Evolutionary conservation across 2,113 vertebrate species (phyloP).

Genomic region (Cololabis saira): DNA sequence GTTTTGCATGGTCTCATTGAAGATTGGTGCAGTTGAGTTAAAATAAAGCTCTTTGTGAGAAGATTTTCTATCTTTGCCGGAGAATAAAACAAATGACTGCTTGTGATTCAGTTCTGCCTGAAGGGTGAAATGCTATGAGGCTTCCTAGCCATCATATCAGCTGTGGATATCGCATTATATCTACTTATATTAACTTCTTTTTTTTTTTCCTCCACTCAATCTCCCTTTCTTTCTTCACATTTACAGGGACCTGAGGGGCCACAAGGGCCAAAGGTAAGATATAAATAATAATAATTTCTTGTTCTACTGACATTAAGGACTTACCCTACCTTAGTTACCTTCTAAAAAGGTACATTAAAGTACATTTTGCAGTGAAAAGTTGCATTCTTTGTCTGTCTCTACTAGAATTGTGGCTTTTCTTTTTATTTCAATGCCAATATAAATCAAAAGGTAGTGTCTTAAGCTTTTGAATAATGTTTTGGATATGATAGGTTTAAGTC

Average conservation of each 20-base stretch:
- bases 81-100: conserved; percentile 57
- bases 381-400: neutral
- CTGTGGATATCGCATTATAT: conserved; percentile 78
- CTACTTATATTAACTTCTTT: conserved; percentile 71
- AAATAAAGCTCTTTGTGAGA: conserved; percentile 28
- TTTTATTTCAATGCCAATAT: neutral
- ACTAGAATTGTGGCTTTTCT: neutral
- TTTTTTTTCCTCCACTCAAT: conserved; percentile 36
- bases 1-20: neutral
- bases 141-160: conserved; percentile 69
- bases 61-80: conserved; percentile 33
- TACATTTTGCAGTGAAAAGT: neutral
- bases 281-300: conserved; percentile 39
- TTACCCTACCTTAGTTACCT: conserved; percentile 10
- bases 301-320: neutral
- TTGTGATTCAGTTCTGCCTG: conserved; percentile 59
- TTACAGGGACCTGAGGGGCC: conserved; percentile 93
- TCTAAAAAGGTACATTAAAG: neutral
- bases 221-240: conserved; percentile 26
- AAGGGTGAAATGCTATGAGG: conserved; percentile 61
- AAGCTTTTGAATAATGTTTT: conserved; percentile 17
- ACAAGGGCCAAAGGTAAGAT: conserved; percentile 91
- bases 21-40: conserved; percentile 42
- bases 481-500: conserved; percentile 9
- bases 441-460: conserved; percentile 12